A percentile compares a stretch with the other conserved stretches of the same genome.
Evolutionary conservation across 2,113 vertebrate species (phyloP).

Genomic region (Takifugu flavidus): DNA sequence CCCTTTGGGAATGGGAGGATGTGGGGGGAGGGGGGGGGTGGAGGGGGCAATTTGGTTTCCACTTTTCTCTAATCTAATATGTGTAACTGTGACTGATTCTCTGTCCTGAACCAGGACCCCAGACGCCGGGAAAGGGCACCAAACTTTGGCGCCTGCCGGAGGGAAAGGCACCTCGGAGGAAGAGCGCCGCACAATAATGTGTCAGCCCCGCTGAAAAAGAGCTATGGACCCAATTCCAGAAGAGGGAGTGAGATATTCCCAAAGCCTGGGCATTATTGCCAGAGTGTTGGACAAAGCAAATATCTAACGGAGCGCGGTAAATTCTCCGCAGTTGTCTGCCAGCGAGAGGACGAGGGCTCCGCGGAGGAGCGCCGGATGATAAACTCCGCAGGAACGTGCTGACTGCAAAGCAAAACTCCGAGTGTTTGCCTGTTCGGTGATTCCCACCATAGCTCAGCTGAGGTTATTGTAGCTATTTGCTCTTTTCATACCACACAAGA

Average conservation of each 20-base stretch:
- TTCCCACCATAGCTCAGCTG: slow-evolving; percentile 47
- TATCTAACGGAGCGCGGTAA: slow-evolving; percentile 56
- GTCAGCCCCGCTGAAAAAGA: slow-evolving; percentile 64
- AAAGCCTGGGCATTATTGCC: slow-evolving; percentile 66
- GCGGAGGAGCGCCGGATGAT: slow-evolving; percentile 52
- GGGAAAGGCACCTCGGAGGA: slow-evolving; percentile 52
- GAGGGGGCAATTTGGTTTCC: slow-evolving; percentile 69
- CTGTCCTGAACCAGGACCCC: slow-evolving; percentile 66
- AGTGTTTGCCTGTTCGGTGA: slow-evolving; percentile 30
- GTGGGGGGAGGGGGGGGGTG: slow-evolving; percentile 39
- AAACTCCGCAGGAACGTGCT: slow-evolving; percentile 49
- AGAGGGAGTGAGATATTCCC: slow-evolving; percentile 65
- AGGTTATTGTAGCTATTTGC: slow-evolving; percentile 51
- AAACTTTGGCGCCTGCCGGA: slow-evolving; percentile 58
- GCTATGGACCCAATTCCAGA: slow-evolving; percentile 67
- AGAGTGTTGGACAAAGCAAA: slow-evolving; percentile 68
- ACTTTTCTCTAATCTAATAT: slow-evolving; percentile 75
- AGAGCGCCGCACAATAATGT: slow-evolving; percentile 55
- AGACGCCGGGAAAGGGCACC: slow-evolving; percentile 65
- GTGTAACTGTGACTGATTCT: slow-evolving; percentile 76
- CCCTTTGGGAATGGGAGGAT: slow-evolving; percentile 48
- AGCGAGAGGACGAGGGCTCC: slow-evolving; percentile 38
- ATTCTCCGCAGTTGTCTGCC: slow-evolving; percentile 51
- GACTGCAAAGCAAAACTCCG: slow-evolving; percentile 39
- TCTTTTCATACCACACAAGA: slow-evolving; percentile 59